Base-by-base conservation (phyloP, 2,797 vertebrate genomes). In the Pseudomugil gertrudae region DNA sequence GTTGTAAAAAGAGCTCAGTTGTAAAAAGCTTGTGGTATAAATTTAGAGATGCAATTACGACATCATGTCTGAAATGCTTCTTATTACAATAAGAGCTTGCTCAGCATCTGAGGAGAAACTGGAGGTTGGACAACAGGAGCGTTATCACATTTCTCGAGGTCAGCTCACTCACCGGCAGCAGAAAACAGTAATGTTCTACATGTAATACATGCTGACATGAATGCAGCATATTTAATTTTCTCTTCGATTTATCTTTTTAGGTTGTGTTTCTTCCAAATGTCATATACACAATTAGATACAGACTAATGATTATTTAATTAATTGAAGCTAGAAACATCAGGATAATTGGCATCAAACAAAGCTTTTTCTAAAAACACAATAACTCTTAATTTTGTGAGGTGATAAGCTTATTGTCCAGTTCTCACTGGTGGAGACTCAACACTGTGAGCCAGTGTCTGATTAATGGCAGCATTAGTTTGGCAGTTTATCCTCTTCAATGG, bases 401-500 rank as follows among this genome's bases (percentile, higher is more conserved):
- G 23, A 26, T 51, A 24, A 51, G 48, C 4, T 26, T 11, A 4
- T 50, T 50, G 47, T 26, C 47, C n/a, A 5, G 23, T 51, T 15
- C 24, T 26, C 48, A 15, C 5, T 27, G 6, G 24, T 15, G 26
- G 14, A 27, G 48, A 51, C 15, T 15, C 13, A 26, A 14, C 23
- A 51, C 26, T 15, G 11, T 17, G 13, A 27, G 24, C 26, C 13
- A 27, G 50, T 51, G 50, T 27, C 29, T n/a, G 29, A 21, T 33
- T 45, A 35, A 5, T 36, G 19, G 27, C 17, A 63, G 48, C 24
- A 11, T 32, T 19, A 7, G 27, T 56, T 17, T 3, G 8, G 1
- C 21, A 3, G n/a, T 19, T 32, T 45, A 30, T 72, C 66, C 60
- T 57, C 24, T 58, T 21, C 57, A 55, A 24, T 36, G 52, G 40